Percentiles rank a stretch among this genome's conserved stretches.
Conservation (phyloP, 2,888 invertebrate species). For the Notodonta dromedarius region DNA sequence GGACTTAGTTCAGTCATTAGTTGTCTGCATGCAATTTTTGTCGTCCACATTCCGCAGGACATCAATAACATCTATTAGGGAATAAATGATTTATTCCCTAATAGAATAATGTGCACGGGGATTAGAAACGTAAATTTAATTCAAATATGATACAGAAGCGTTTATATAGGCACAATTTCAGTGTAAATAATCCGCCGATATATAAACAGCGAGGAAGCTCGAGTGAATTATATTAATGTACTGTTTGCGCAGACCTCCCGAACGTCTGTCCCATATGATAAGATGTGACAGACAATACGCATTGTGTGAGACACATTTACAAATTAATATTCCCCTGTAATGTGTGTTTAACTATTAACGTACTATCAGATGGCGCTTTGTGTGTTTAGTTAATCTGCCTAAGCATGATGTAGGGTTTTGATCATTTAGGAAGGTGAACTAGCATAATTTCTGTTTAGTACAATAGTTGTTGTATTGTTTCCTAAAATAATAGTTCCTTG, state of each 20-base stretch:
- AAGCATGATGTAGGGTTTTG: not conserved
- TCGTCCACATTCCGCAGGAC: too few relatives aligned
- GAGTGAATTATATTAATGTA: slow-evolving; percentile 9
- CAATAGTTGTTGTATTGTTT: too few relatives aligned
- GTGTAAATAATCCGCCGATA: slow-evolving; percentile 1
- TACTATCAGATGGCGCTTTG: slow-evolving; percentile 6
- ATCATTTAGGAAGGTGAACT: not conserved
- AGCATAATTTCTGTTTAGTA: not conserved
- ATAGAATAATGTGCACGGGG: too few relatives aligned
- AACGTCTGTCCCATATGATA: slow-evolving; percentile 27
- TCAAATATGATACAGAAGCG: too few relatives aligned
- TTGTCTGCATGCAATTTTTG: too few relatives aligned
- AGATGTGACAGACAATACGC: slow-evolving; percentile 24
- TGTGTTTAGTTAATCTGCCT: slow-evolving; percentile 2
- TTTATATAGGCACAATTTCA: not conserved
- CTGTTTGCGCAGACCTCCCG: slow-evolving; percentile 19
- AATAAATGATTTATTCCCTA: too few relatives aligned
- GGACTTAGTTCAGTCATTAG: too few relatives aligned
- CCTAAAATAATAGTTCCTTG: too few relatives aligned
- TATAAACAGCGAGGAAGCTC: not conserved
- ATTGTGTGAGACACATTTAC: slow-evolving; percentile 28
- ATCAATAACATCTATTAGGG: too few relatives aligned
- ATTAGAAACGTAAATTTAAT: too few relatives aligned
- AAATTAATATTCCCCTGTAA: slow-evolving; percentile 27
- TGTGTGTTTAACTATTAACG: slow-evolving; percentile 31